phyloP scores from a whole-genome alignment of 2,797 vertebrate species.

The Gymnopithys bicolor region DNA sequence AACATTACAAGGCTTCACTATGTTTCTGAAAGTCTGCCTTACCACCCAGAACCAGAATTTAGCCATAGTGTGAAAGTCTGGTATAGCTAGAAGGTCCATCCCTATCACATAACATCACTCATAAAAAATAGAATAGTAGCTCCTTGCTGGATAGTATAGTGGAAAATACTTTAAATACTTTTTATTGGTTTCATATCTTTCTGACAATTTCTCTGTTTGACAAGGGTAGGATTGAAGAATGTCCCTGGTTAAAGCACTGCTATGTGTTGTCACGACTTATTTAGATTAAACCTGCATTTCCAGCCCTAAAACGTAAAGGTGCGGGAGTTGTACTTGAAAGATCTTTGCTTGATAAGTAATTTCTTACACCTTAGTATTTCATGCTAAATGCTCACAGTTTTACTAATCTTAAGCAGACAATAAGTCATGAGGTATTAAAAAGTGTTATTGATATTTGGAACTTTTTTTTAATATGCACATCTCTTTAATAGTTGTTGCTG shows the following conservation, averaged over 20 bases:
- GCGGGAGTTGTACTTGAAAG: neutral
- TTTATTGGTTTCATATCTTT: slow-evolving; percentile 14
- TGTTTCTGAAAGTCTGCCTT: neutral
- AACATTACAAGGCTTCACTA: neutral
- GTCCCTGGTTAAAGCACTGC: neutral
- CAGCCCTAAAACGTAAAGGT: neutral
- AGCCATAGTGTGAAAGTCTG: neutral
- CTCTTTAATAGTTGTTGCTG: neutral
- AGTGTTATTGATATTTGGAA: neutral
- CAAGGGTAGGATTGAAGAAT: neutral
- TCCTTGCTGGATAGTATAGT: neutral
- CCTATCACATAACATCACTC: neutral
- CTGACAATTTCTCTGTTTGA: neutral
- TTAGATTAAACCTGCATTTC: neutral
- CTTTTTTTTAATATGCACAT: neutral
- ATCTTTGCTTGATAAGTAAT: neutral
- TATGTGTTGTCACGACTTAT: neutral
- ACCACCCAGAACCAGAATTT: slow-evolving; percentile 1
- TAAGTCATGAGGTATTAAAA: neutral
- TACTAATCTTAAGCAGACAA: neutral
- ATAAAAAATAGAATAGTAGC: neutral
- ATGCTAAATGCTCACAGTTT: neutral
- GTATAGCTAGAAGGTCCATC: neutral
- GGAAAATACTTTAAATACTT: slow-evolving; percentile 6
- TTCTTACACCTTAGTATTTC: neutral